Conservation (phyloP, 2,113 vertebrate species). For the Amphilophus citrinellus region DNA sequence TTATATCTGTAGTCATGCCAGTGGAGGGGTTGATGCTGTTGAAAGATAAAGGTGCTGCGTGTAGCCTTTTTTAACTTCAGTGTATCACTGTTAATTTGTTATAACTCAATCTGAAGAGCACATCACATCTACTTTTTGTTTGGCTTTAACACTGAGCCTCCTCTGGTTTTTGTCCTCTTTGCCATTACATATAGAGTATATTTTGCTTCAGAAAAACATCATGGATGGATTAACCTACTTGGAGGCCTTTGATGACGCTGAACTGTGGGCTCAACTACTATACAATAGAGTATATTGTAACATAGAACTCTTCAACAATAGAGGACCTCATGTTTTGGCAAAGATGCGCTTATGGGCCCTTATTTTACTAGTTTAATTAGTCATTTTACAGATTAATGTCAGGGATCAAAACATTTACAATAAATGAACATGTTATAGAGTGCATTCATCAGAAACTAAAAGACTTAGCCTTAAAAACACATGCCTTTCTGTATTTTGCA, state of each 20-base stretch:
- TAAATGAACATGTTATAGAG: too few species aligned
- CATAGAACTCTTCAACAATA: not conserved
- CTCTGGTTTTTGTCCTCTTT: not conserved
- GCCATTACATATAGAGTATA: not conserved
- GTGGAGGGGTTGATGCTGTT: constrained; percentile 31
- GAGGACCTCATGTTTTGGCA: not conserved
- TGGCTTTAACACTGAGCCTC: not conserved
- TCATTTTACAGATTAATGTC: not conserved
- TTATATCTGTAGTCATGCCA: constrained; percentile 42
- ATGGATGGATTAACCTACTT: not conserved
- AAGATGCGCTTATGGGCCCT: not conserved
- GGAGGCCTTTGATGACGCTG: not conserved
- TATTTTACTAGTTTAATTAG: not conserved
- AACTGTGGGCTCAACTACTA: not conserved
- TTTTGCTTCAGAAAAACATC: not conserved
- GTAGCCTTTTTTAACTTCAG: constrained; percentile 20
- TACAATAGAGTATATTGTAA: not conserved
- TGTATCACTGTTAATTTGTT: constrained; percentile 14
- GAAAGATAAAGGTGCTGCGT: constrained; percentile 30
- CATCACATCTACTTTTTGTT: not conserved
- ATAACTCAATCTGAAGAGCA: not conserved
- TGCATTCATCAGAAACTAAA: too few species aligned
- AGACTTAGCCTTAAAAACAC: too few species aligned
- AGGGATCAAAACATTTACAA: too few species aligned
- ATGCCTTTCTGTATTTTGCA: not conserved